Evolutionary conservation across 2,888 invertebrate species (phyloP).

Genomic region (Myopa testacea): DNA sequence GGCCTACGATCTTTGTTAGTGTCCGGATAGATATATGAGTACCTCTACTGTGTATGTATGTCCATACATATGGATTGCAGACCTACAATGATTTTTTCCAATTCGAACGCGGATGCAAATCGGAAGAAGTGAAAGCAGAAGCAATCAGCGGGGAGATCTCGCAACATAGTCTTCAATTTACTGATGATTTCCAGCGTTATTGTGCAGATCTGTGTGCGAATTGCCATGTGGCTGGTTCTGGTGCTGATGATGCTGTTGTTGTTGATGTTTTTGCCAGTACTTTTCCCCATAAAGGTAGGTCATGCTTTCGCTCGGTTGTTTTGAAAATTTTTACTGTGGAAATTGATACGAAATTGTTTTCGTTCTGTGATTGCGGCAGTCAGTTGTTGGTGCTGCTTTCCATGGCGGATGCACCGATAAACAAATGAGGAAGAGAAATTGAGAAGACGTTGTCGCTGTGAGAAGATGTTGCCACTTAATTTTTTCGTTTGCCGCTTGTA

Average conservation of each 20-base stretch:
- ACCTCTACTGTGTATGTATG: neutral
- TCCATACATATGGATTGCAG: neutral
- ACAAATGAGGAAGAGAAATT: slow-evolving; percentile 40
- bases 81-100: slow-evolving; percentile 11
- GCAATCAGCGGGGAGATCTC: neutral
- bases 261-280: slow-evolving; percentile 29
- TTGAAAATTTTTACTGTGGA: slow-evolving; percentile 2
- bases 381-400: slow-evolving; percentile 17
- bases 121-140: slow-evolving; percentile 39
- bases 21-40: neutral
- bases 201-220: slow-evolving; percentile 10
- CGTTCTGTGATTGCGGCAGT: slow-evolving; percentile 15
- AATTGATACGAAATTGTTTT: slow-evolving; percentile 11
- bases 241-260: slow-evolving; percentile 28
- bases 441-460: neutral
- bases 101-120: slow-evolving; percentile 37
- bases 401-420: slow-evolving; percentile 34
- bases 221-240: neutral
- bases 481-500: no score
- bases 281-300: slow-evolving; percentile 38
- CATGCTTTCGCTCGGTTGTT: slow-evolving; percentile 37
- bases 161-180: slow-evolving; percentile 17
- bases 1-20: no score
- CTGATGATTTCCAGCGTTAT: slow-evolving; percentile 25
- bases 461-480: no score